Conservation (phyloP, 2,888 invertebrate species). For the Sylvicola cinctus region DNA sequence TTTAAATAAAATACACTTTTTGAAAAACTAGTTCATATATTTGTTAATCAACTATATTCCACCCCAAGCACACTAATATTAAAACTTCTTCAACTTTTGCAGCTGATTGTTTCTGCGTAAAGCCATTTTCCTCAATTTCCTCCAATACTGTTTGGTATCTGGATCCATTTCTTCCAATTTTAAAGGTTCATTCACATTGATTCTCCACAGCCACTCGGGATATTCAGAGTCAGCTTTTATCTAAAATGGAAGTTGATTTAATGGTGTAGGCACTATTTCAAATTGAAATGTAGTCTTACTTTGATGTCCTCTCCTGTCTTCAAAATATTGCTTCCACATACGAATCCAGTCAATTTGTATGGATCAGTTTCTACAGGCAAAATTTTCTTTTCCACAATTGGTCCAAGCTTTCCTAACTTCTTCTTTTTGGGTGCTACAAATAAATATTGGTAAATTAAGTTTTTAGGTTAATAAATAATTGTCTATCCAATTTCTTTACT, state of each 20-base stretch:
- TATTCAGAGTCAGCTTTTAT: slow-evolving; percentile 60
- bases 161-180: slow-evolving; percentile 58
- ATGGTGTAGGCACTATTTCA: background rate
- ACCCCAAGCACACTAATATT: slow-evolving; percentile 7
- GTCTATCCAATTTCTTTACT: background rate
- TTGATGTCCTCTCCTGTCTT: slow-evolving; percentile 64
- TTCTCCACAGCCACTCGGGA: slow-evolving; percentile 79
- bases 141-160: slow-evolving; percentile 63
- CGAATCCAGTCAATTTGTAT: slow-evolving; percentile 46
- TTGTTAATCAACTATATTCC: too few species aligned
- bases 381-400: slow-evolving; percentile 43
- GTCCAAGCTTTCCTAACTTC: slow-evolving; percentile 37
- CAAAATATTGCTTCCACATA: slow-evolving; percentile 72
- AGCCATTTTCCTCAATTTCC: slow-evolving; percentile 40
- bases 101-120: slow-evolving; percentile 41
- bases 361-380: slow-evolving; percentile 74
- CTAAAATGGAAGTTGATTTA: slow-evolving; percentile 10
- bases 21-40: too few species aligned
- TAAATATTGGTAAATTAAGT: background rate
- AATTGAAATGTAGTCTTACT: slow-evolving; percentile 16
- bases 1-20: too few species aligned
- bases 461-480: background rate
- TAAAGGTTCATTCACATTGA: slow-evolving; percentile 40
- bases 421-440: slow-evolving; percentile 28
- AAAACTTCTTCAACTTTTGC: slow-evolving; percentile 38